phyloP scores from a whole-genome alignment of 2,113 vertebrate genomes.

The Synchiropus splendidus region DNA sequence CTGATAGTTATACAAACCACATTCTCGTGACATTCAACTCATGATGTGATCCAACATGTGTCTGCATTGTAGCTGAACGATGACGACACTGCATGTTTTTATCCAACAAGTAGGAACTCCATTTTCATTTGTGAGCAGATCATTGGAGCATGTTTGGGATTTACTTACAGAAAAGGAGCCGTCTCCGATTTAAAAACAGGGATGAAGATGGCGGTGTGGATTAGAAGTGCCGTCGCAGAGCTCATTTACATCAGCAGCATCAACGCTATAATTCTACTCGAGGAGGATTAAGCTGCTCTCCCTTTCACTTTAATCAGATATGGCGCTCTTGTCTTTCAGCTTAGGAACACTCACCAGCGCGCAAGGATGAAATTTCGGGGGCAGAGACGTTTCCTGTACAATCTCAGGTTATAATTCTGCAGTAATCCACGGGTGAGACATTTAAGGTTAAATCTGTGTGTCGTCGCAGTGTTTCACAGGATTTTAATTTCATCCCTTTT shows the following conservation, averaged over 20 bases:
- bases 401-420: slow-evolving; percentile 44
- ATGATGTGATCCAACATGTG: too few relatives aligned
- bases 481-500: too few relatives aligned
- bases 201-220: slow-evolving; percentile 41
- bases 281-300: slow-evolving; percentile 56
- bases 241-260: slow-evolving; percentile 62
- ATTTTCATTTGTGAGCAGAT: slow-evolving; percentile 21
- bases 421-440: slow-evolving; percentile 36
- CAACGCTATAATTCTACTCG: slow-evolving; percentile 58
- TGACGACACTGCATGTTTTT: too few relatives aligned
- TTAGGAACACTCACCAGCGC: slow-evolving; percentile 50
- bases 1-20: too few relatives aligned
- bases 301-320: slow-evolving; percentile 63
- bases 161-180: slow-evolving; percentile 23
- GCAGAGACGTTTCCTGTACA: slow-evolving; percentile 26
- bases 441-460: too few relatives aligned
- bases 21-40: too few relatives aligned
- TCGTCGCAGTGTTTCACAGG: too few relatives aligned
- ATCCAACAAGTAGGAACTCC: too few relatives aligned
- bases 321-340: slow-evolving; percentile 57
- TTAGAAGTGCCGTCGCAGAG: slow-evolving; percentile 53
- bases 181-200: slow-evolving; percentile 34
- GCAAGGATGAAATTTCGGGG: slow-evolving; percentile 39
- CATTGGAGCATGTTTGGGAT: slow-evolving; percentile 37
- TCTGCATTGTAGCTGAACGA: too few relatives aligned